Evolutionary conservation across 2,113 vertebrate genomes (phyloP), one percentile per base, ranked within the genome.

Genomic region (Trematomus loennbergii): DNA sequence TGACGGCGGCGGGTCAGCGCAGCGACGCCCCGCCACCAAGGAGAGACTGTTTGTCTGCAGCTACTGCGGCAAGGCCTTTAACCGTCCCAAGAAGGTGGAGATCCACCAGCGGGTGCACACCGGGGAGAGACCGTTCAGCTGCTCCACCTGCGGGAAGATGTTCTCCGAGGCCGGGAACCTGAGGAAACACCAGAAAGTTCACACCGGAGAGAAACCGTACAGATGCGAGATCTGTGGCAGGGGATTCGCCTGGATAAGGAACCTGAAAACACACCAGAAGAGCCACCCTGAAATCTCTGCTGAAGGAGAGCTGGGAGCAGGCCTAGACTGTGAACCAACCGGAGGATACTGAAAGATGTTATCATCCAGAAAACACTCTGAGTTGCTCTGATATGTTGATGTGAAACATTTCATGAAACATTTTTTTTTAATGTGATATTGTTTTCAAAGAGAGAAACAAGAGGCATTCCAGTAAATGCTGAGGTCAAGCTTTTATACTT

Each of bases 61-160:
- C 29, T 93, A 89, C 70, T 94, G 94, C 9, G 94, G 94, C 22
- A 95, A 95, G 70, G 92, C 91, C 22, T 94, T 94, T 43, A 94
- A 95, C 71, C 89, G 94, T 17, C 93, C 94, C 16, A 95, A 94
- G 78, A 95, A 95, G 72, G 90, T 95, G 72, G 93, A 94, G 66
- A 95, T 94, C 62, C 94, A 95, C 81, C 94, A 94, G n/a, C 87
- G 94, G 0, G 84, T 94, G 46, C 94, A 95, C 87, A 94, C 94
- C 0, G 93, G 94, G 0, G 94, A 95, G 89, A 94, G 91, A 43
- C 94, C 94, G 0, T 95, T 93, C 86, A 87, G 92, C 61, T 95
- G 94, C 77, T 79, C 88, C 64, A 94, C 92, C 0, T 95, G 94
- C 9, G 94, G 94, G 43, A 95, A 95, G 84, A 91, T 72, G 43